Evolutionary conservation across 2,888 invertebrate species (phyloP), one percentile per base, ranked within the genome.

Genomic region (Ichneumon xanthorius): DNA sequence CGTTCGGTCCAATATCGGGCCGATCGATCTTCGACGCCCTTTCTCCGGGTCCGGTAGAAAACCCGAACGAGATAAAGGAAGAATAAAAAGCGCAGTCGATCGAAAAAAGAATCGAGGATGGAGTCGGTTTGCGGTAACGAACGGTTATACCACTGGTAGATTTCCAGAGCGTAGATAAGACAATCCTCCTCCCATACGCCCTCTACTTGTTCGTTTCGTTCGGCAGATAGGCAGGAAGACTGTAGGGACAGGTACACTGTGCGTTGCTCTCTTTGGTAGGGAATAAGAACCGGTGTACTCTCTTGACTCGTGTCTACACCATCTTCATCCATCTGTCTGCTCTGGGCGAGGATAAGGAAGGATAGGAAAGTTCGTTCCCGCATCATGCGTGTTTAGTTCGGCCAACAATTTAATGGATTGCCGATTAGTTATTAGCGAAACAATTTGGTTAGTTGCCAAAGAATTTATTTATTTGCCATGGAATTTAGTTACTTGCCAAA

Each of bases 321-420:
- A 78, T 81, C 82, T 85, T 84, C 40, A 84, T 80, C 71, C 67
- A 72, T 84, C 67, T 68, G 50, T 50, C n/a, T 7, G 53, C 19
- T 9, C 19, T 7, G 53, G 7, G 19, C 4, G 9, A 55, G 19
- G 7, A 55, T n/a, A 55, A 55, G 19, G 19, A 2, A 19, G 7
- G 9, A 19, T 19, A n/a, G 53, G 6, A 19, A 19, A 19, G 19
- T 55, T 55, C 2, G 19, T 9, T 6, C 53, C 1, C 19, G 2
- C 19, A 22, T 19, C 19, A 2, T 19, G 19, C 7, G 53, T 55
- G 53, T 55, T 55, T 48, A 16, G 45, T 16, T 48, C 2, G 14
- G 0, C 0, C 0, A 48, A 16, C 14, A 5, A 48, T 48, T 48
- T 48, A 33, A 7, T 33, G 0, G 5, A 5, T 30, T 30, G 5